Conservation (phyloP, 2,113 vertebrate species). For the Xenus cinereus region DNA sequence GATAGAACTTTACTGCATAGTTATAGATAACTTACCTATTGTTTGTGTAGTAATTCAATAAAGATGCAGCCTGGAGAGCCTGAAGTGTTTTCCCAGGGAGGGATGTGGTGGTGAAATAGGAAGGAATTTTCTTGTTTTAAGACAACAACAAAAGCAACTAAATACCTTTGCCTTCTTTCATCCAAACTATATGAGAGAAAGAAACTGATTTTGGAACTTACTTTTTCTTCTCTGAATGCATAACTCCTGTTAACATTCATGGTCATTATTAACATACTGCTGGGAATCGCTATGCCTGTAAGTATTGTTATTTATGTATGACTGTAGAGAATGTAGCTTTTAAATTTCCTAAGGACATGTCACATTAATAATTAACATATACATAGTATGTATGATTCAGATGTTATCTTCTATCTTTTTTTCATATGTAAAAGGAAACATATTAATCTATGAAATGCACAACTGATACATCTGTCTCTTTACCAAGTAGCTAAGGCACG, state of each 20-base stretch:
- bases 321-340: slow-evolving; percentile 12
- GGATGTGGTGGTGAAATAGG: background rate
- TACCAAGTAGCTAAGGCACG: background rate
- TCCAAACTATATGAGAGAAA: slow-evolving; percentile 34
- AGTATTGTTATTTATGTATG: slow-evolving; percentile 19
- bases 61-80: background rate
- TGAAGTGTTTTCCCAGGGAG: background rate
- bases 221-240: slow-evolving; percentile 17
- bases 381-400: background rate
- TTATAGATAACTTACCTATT: background rate
- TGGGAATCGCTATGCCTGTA: slow-evolving; percentile 41
- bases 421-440: background rate
- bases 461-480: background rate
- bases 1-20: background rate
- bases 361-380: background rate
- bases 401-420: background rate
- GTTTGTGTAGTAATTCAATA: slow-evolving; percentile 15
- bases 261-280: slow-evolving; percentile 52
- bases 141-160: background rate
- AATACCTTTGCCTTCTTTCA: slow-evolving; percentile 38
- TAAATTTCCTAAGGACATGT: background rate
- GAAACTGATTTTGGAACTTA: slow-evolving; percentile 36
- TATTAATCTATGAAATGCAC: background rate
- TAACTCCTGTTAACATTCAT: slow-evolving; percentile 50
- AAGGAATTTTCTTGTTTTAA: slow-evolving; percentile 1